Evolutionary conservation across 2,797 vertebrate species (phyloP).

Genomic region (Chlorospingus semifuscus): DNA sequence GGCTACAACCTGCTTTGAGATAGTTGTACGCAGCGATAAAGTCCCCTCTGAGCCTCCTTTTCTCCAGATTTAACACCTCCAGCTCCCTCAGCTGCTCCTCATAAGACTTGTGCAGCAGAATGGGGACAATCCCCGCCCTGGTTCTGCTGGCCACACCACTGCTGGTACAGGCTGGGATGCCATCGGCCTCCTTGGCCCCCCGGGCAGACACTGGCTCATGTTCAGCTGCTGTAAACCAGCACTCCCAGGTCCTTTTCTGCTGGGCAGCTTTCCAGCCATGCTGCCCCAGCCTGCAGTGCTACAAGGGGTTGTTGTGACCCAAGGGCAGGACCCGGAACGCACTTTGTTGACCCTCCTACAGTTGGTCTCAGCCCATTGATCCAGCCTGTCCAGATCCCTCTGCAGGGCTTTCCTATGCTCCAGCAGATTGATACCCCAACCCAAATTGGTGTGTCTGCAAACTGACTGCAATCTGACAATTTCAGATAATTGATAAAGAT

Average conservation of each 20-base stretch:
- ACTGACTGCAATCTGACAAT: background rate
- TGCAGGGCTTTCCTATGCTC: background rate
- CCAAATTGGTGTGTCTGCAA: background rate
- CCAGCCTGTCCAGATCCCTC: background rate
- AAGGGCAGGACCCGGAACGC: background rate
- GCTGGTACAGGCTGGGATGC: background rate
- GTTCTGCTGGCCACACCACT: background rate
- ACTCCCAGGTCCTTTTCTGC: background rate
- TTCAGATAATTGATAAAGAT: fast-evolving
- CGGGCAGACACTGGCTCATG: background rate
- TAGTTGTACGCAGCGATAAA: background rate
- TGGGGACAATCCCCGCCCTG: background rate
- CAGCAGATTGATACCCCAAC: background rate
- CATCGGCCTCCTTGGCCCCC: fast-evolving
- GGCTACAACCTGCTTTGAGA: background rate
- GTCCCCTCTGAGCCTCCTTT: background rate
- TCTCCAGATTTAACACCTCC: background rate
- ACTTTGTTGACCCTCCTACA: fast-evolving
- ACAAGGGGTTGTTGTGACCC: background rate
- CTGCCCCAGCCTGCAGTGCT: background rate
- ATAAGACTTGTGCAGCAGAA: background rate
- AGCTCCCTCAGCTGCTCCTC: background rate
- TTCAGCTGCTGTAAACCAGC: background rate
- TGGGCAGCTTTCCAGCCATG: background rate
- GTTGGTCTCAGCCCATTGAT: fast-evolving